Conservation (phyloP, 2,113 vertebrate genomes). For the Acanthisitta chloris region DNA sequence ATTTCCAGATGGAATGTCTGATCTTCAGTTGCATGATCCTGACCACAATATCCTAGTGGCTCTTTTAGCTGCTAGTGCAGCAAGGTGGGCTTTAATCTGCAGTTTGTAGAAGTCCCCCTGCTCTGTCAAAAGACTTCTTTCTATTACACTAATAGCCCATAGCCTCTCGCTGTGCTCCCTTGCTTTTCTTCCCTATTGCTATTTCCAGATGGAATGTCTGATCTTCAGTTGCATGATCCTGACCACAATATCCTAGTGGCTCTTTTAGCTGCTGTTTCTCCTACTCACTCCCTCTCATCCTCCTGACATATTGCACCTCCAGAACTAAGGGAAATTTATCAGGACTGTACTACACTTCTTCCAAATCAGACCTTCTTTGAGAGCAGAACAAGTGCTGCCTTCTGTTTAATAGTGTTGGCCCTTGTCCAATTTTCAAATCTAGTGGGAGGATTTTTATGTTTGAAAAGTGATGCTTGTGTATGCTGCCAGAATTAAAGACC, state of each 20-base stretch:
- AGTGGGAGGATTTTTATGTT: conserved; percentile 3
- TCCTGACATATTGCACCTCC: background rate
- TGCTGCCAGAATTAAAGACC: background rate
- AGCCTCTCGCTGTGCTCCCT: background rate
- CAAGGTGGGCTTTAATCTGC: conserved; percentile 1
- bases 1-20: background rate
- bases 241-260: background rate
- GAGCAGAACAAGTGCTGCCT: background rate
- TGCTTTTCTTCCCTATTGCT: background rate
- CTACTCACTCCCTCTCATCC: background rate
- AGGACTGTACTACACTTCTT: background rate
- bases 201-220: background rate
- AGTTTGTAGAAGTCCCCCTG: background rate
- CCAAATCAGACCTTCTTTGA: background rate
- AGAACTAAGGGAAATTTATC: background rate
- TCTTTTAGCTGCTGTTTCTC: background rate
- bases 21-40: background rate
- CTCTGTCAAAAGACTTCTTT: background rate
- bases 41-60: background rate
- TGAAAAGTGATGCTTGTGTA: background rate
- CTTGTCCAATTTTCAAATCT: background rate
- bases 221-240: background rate
- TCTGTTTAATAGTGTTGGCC: background rate
- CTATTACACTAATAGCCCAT: background rate
- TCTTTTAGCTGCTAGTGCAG: background rate